These are phyloP conservation scores for Spodoptera littoralis DNA, from an alignment of 2,888 invertebrate species.

Conservation along the genomic window DNA sequence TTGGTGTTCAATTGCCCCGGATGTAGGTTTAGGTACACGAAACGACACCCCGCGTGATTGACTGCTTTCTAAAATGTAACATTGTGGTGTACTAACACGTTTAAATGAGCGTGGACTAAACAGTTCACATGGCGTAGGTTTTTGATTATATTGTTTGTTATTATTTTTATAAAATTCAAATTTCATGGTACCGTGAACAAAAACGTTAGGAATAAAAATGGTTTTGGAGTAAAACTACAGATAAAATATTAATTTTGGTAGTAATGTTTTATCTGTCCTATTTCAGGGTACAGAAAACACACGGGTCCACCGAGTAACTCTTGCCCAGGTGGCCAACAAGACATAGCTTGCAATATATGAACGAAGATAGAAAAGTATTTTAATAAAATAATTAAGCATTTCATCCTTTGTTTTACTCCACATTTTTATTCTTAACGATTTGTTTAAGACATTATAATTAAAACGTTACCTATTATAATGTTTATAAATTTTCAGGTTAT, in stretches of 20 bases:
- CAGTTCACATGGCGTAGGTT: too few relatives aligned
- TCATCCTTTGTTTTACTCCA: constrained; percentile 66
- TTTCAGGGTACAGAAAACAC: constrained; percentile 73
- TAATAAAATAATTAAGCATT: constrained; percentile 26
- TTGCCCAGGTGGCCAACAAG: constrained; percentile 63
- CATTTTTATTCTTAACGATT: constrained; percentile 25
- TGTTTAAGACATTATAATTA: neutral
- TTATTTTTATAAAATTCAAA: neutral
- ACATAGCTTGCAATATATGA: constrained; percentile 54
- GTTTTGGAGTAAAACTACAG: constrained; percentile 62
- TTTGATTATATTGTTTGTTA: neutral
- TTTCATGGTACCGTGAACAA: neutral
- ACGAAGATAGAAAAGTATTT: constrained; percentile 41
- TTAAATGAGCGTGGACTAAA: too few relatives aligned
- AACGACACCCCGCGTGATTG: too few relatives aligned
- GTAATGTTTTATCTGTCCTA: constrained; percentile 58
- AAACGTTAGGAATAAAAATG: neutral
- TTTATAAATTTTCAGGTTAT: constrained; percentile 54
- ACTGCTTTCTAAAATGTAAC: too few relatives aligned
- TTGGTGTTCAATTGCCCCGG: too few relatives aligned
- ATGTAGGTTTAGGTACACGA: too few relatives aligned
- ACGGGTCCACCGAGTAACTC: constrained; percentile 58
- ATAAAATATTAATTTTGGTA: constrained; percentile 32
- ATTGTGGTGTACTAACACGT: too few relatives aligned
- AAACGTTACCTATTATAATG: constrained; percentile 2